Conservation (phyloP, 2,113 vertebrate species). For the Centrocercus urophasianus region DNA sequence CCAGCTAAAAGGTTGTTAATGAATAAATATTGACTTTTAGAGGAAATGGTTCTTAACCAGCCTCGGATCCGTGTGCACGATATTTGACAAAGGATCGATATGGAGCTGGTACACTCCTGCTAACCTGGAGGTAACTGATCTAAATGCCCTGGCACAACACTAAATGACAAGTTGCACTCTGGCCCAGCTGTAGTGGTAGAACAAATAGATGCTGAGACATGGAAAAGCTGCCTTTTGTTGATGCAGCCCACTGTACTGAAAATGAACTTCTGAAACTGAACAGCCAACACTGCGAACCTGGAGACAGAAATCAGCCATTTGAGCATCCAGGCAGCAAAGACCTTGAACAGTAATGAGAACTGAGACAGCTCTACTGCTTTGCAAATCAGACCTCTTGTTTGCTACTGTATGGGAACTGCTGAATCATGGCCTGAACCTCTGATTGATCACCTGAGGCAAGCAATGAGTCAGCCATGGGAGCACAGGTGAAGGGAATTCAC, state of each 20-base stretch:
- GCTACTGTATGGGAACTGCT: neutral
- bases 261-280: neutral
- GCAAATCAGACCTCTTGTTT: neutral
- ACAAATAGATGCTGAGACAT: neutral
- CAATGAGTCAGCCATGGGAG: too few relatives aligned
- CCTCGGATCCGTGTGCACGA: slow-evolving; percentile 64
- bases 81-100: slow-evolving; percentile 78
- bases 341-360: neutral
- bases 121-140: slow-evolving; percentile 53
- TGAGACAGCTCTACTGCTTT: neutral
- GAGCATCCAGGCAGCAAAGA: neutral
- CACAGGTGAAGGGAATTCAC: too few relatives aligned
- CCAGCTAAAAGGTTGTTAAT: slow-evolving; percentile 74
- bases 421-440: too few relatives aligned
- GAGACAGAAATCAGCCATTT: neutral
- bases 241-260: neutral
- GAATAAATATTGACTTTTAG: slow-evolving; percentile 80
- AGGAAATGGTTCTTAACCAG: slow-evolving; percentile 78
- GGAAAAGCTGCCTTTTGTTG: neutral
- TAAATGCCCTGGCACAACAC: neutral
- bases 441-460: too few relatives aligned
- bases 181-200: neutral
- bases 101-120: neutral
- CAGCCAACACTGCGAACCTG: neutral
- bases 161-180: neutral